phyloP scores from a whole-genome alignment of 2,797 vertebrate species.

The Amazona finschi region DNA sequence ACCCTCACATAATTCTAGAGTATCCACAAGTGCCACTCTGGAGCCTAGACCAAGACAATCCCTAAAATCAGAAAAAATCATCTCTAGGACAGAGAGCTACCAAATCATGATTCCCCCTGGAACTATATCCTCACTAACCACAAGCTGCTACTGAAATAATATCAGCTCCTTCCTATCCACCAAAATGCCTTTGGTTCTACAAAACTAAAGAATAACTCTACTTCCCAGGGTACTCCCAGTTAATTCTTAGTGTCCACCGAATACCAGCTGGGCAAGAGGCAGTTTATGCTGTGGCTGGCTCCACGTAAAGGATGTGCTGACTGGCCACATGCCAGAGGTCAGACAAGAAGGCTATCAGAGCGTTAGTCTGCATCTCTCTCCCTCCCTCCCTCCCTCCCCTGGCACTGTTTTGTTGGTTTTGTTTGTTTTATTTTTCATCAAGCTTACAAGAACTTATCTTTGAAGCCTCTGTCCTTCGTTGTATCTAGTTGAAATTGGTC shows the following conservation, averaged over 20 bases:
- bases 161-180: background rate
- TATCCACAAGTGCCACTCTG: background rate
- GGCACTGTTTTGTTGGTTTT: background rate
- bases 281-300: background rate
- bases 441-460: background rate
- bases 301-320: background rate
- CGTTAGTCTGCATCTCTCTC: background rate
- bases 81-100: background rate
- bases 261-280: background rate
- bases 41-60: background rate
- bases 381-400: background rate
- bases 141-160: background rate
- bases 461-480: background rate
- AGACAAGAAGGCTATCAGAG: background rate
- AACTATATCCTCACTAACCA: background rate
- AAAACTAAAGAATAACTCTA: background rate
- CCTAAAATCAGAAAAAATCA: background rate
- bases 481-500: background rate
- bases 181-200: background rate
- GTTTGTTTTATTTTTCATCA: background rate
- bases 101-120: background rate
- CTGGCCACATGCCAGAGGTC: background rate
- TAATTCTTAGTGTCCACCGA: background rate
- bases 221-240: background rate
- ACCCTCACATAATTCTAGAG: background rate